Percentiles rank a stretch among this genome's conserved stretches.
Conservation (phyloP, 2,888 invertebrate species). For the Perdita meconis region DNA sequence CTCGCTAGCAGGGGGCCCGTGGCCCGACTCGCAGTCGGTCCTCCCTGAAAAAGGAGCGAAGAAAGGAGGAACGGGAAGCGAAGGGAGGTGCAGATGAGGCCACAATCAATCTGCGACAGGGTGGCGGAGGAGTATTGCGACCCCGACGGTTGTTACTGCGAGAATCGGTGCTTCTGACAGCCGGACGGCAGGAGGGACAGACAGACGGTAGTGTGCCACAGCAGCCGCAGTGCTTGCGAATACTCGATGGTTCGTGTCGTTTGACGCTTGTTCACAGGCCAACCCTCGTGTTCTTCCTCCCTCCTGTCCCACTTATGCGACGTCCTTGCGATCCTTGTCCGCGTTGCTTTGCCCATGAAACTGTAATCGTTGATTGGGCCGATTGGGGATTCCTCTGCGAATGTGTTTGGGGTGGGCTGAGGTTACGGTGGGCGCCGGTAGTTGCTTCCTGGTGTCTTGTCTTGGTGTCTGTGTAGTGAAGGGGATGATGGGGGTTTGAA, state of each 20-base stretch:
- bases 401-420: neutral
- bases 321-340: neutral
- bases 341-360: neutral
- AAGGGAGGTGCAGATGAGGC: constrained; percentile 79
- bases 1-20: no score
- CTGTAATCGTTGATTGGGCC: constrained; percentile 2
- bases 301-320: neutral
- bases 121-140: constrained; percentile 81
- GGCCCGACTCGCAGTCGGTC: no score
- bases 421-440: neutral
- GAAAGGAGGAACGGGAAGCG: constrained; percentile 6
- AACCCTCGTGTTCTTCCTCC: constrained; percentile 10
- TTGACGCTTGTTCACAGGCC: constrained; percentile 55
- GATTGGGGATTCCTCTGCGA: neutral
- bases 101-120: constrained; percentile 79
- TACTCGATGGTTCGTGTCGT: constrained; percentile 82
- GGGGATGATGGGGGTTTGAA: no score
- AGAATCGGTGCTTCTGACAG: constrained; percentile 80
- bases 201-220: constrained; percentile 82
- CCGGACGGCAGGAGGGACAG: constrained; percentile 79
- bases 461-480: no score
- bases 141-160: constrained; percentile 76
- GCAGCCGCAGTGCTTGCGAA: constrained; percentile 82
- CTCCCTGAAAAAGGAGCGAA: constrained; percentile 13
- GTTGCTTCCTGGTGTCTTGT: no score